phyloP scores from a whole-genome alignment of 2,113 vertebrate genomes.

The Solenodon paradoxus region DNA sequence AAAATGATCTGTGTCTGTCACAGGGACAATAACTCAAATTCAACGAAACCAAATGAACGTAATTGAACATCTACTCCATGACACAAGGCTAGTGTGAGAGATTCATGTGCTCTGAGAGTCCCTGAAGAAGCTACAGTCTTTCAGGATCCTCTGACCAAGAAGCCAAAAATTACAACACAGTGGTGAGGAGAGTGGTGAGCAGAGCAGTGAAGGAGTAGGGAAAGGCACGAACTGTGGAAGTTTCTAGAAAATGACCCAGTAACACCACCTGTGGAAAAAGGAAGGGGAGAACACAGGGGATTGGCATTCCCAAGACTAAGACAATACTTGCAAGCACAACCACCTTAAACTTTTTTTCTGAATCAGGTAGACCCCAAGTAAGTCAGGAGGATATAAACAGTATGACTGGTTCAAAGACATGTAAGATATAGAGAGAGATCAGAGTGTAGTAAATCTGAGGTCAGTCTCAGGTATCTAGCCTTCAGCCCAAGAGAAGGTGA shows the following conservation, averaged over 20 bases:
- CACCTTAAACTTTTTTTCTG: not conserved
- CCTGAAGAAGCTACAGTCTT: not conserved
- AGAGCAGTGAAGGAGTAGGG: not conserved
- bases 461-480: not conserved
- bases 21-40: not conserved
- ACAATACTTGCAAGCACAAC: not conserved
- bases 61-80: not conserved
- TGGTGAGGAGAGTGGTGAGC: no score
- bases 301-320: not conserved
- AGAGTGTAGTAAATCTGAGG: no score
- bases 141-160: not conserved
- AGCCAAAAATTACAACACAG: no score
- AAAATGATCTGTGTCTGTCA: not conserved
- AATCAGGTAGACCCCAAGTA: not conserved
- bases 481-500: not conserved
- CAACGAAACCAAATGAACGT: not conserved
- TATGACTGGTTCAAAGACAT: not conserved
- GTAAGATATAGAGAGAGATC: no score
- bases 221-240: not conserved
- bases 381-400: not conserved
- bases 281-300: not conserved
- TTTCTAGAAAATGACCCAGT: not conserved
- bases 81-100: not conserved
- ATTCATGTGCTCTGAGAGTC: no score
- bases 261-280: not conserved